These are phyloP conservation scores for Phocoena sinus DNA, from an alignment of 2,113 vertebrate species.

Conservation along the genomic window DNA sequence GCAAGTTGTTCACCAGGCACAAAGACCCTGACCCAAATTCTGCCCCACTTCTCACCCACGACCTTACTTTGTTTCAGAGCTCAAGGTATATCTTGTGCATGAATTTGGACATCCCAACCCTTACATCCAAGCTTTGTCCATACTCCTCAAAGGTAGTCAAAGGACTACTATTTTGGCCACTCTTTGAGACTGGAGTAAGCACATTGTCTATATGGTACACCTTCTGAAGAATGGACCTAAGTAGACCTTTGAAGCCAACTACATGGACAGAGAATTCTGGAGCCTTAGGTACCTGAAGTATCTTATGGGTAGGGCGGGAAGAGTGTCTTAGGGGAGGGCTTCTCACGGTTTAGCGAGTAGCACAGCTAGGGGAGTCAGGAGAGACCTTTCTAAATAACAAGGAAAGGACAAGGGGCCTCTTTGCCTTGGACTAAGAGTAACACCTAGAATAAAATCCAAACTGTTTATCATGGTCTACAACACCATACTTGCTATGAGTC, in stretches of 20 bases:
- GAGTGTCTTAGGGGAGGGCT: not conserved
- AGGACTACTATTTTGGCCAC: not conserved
- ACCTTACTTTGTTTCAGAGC: not conserved
- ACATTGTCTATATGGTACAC: not conserved
- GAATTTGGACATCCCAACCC: not conserved
- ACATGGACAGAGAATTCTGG: not conserved
- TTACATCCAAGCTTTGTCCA: not conserved
- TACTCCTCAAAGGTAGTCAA: not conserved
- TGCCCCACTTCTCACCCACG: rapidly evolving
- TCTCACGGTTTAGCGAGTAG: not conserved
- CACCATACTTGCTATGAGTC: not conserved
- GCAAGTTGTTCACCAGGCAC: not conserved
- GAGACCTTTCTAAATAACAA: not conserved
- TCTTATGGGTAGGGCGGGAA: not conserved
- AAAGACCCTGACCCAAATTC: not conserved
- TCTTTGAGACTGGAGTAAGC: not conserved
- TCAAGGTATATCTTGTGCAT: not conserved
- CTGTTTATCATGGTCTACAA: not conserved
- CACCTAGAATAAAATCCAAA: not conserved
- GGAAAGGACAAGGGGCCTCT: not conserved
- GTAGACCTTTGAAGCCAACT: not conserved
- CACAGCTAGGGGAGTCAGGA: not conserved
- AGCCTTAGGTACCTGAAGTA: not conserved
- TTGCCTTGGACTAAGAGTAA: not conserved
- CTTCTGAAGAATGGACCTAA: not conserved